Percentiles rank a stretch among this genome's conserved stretches.
Conservation (phyloP, 2,888 invertebrate genomes). For the Brassicogethes aeneus region DNA sequence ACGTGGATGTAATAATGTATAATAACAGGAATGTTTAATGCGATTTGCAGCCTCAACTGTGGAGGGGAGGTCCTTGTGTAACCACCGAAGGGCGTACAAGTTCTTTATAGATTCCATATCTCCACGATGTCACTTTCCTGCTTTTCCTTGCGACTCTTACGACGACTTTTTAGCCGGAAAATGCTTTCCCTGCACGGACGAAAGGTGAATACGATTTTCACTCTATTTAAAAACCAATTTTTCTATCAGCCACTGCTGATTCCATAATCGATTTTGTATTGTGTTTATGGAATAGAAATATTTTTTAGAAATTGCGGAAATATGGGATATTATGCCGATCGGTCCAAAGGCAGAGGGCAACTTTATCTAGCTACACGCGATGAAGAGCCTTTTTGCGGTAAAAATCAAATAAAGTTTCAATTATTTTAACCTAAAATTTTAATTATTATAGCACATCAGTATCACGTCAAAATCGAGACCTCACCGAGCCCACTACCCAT, state of each 20-base stretch:
- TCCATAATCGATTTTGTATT: neutral
- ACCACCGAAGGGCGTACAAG: conserved; percentile 87
- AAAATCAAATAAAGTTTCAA: conserved; percentile 12
- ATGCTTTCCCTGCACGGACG: conserved; percentile 60
- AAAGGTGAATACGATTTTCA: conserved; percentile 27
- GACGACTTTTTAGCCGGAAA: conserved; percentile 73
- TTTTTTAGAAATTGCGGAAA: conserved; percentile 59
- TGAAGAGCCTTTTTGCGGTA: conserved; percentile 88
- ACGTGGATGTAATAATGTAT: no score
- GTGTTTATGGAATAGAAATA: neutral
- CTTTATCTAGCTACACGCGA: conserved; percentile 84
- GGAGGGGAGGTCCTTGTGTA: conserved; percentile 83
- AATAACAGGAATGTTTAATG: neutral
- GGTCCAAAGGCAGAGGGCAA: conserved; percentile 73
- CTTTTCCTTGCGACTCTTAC: conserved; percentile 79
- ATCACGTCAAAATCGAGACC: conserved; percentile 72
- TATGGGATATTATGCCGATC: conserved; percentile 91
- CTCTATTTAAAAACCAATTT: no score
- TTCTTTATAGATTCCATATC: conserved; percentile 92
- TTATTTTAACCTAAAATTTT: neutral
- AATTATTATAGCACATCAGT: conserved; percentile 66
- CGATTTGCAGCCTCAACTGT: conserved; percentile 56
- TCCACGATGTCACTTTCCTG: conserved; percentile 83
- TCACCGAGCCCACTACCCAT: conserved; percentile 56
- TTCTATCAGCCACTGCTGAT: no score